These are phyloP conservation scores for Steinernema carpocapsae DNA, from an alignment of 2,888 invertebrate species.

Conservation along the genomic window DNA sequence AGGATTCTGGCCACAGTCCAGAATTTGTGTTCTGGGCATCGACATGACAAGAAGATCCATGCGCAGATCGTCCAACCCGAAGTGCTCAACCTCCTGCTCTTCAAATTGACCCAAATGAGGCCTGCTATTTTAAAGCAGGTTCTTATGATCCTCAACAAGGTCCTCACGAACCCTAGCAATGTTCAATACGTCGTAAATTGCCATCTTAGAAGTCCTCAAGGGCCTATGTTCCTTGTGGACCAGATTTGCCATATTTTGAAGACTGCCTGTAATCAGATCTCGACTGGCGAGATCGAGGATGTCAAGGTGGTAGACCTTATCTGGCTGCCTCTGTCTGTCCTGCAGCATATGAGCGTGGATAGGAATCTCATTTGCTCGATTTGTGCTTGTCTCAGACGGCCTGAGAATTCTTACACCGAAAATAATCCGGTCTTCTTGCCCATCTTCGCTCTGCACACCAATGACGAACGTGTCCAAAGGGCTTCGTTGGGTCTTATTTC, in stretches of 20 bases:
- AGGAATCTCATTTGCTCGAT: not conserved
- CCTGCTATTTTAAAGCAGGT: constrained; percentile 3
- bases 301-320: constrained; percentile 6
- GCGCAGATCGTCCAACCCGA: not conserved
- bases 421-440: not conserved
- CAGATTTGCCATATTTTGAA: constrained; percentile 24
- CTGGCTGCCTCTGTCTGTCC: constrained; percentile 21
- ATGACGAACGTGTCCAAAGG: not conserved
- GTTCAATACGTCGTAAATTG: not conserved
- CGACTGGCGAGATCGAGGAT: not conserved
- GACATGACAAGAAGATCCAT: not conserved
- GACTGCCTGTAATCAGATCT: constrained; percentile 20
- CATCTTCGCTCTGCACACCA: not conserved
- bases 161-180: not conserved
- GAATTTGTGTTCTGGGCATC: not conserved
- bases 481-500: not conserved
- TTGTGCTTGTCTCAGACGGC: not conserved
- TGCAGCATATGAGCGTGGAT: not conserved
- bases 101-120: not conserved
- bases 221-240: not conserved
- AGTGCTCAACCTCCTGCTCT: not conserved
- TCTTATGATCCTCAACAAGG: constrained; percentile 1
- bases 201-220: not conserved
- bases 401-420: not conserved
- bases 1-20: not conserved